phyloP scores from a whole-genome alignment of 2,888 invertebrate genomes.

The Epirrhoe tristata region DNA sequence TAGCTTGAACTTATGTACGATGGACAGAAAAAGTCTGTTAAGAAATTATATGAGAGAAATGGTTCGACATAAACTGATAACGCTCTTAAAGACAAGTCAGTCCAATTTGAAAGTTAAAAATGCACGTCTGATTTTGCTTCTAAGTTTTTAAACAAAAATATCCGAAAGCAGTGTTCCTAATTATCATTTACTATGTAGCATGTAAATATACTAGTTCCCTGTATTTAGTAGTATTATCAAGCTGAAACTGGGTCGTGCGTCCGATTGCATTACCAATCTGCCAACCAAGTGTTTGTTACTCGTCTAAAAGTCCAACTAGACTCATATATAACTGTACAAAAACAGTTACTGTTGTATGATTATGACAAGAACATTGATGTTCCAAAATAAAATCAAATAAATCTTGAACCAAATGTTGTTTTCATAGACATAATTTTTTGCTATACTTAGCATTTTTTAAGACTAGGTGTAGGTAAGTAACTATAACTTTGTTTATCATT shows the following conservation, averaged over 20 bases:
- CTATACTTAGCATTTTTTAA: background rate
- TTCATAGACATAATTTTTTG: background rate
- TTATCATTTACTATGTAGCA: background rate
- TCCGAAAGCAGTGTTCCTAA: too few species aligned
- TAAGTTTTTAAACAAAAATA: background rate
- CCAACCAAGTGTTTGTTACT: background rate
- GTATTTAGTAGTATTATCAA: conserved; percentile 36
- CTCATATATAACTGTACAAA: background rate
- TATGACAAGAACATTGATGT: background rate
- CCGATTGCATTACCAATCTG: conserved; percentile 40
- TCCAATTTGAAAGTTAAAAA: too few species aligned
- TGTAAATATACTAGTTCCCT: conserved; percentile 11
- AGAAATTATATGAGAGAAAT: too few species aligned
- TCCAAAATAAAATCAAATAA: background rate
- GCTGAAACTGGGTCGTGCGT: conserved; percentile 53
- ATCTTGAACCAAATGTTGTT: background rate
- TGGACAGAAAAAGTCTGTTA: too few species aligned
- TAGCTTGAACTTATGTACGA: too few species aligned
- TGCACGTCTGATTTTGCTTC: too few species aligned
- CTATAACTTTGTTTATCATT: conserved; percentile 19
- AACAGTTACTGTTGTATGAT: background rate
- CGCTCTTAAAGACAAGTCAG: too few species aligned
- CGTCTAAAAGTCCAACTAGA: background rate
- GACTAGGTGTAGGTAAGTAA: background rate
- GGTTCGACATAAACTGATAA: too few species aligned